These are phyloP conservation scores for Laticauda colubrina DNA, from an alignment of 2,113 vertebrate species.

Conservation along the genomic window DNA sequence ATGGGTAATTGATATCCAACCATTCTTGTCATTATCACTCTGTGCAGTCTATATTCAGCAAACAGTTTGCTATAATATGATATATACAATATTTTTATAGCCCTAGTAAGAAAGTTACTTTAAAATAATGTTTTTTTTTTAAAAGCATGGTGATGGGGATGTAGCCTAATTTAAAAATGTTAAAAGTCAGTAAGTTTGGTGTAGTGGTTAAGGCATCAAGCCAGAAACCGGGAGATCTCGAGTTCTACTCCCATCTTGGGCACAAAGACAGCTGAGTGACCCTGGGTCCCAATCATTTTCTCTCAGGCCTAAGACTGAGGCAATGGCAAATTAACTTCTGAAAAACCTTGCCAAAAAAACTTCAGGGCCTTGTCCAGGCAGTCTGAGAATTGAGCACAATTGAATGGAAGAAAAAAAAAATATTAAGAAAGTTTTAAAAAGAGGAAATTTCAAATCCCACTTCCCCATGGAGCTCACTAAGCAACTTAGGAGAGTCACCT, in stretches of 20 bases:
- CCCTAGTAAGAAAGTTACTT: slow-evolving; percentile 37
- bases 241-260: not conserved
- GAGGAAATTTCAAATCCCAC: not conserved
- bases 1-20: slow-evolving; percentile 45
- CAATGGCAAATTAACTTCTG: not conserved
- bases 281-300: not conserved
- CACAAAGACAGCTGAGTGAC: not conserved
- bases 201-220: not conserved
- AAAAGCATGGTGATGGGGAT: not conserved
- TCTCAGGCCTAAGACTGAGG: not conserved
- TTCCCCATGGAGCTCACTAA: not conserved
- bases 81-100: too few relatives aligned
- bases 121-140: not conserved
- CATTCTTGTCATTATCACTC: slow-evolving; percentile 31
- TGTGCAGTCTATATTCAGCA: slow-evolving; percentile 37
- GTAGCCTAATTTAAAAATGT: not conserved
- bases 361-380: not conserved
- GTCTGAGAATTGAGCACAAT: not conserved
- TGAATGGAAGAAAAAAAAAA: not conserved
- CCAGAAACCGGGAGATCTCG: not conserved
- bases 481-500: not conserved
- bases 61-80: not conserved
- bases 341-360: not conserved
- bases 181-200: not conserved
- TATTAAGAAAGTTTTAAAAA: not conserved